Evolutionary conservation across 1,140 invertebrate species (phyloP), one percentile per base, ranked within the genome.

Genomic region (Harlomillsia oculata): DNA sequence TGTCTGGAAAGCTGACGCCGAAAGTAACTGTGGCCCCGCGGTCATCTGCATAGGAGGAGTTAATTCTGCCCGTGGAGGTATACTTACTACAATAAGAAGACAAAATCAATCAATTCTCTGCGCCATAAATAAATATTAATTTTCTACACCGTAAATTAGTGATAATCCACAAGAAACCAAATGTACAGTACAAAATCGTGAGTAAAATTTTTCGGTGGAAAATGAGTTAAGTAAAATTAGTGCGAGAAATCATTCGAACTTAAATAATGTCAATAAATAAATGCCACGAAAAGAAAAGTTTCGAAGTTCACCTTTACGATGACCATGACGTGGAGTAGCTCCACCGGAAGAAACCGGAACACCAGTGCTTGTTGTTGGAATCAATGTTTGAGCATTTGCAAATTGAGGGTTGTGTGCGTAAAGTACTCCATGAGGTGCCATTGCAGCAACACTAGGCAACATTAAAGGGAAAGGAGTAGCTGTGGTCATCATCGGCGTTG

Each of bases 11-110:
- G 72, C 83, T 5, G 80, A 82, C 11, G 85, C 79, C 29, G 86
- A 82, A 62, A 90, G 72, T 46, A 92, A 72, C 5, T 87, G 87
- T 68, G 88, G 87, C 1, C 87, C 87, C 45, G 73, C 70, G 29
- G 81, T 76, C 11, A 84, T 83, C 67, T 85, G 83, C 76, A 85
- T 82, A 66, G 82, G 82, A 20, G 78, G 79, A 20, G 79, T 73
- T 64, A 82, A 73, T 59, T 82, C 81, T 43, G 78, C 74, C 50
- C 74, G 71, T 65, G 78, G 77, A 70, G 75, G 75, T 63, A 73
- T 74, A 41, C 37, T 28, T n/a, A n/a, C n/a, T n/a, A n/a, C n/a
- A n/a, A n/a, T n/a, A n/a, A n/a, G n/a, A n/a, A n/a, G n/a, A n/a
- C n/a, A n/a, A n/a, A 8, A 60, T 29, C 36, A 53, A 43, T 32